Evolutionary conservation across 2,113 vertebrate species (phyloP), one percentile per base, ranked within the genome.

Genomic region (Melanotaenia duboulayi): DNA sequence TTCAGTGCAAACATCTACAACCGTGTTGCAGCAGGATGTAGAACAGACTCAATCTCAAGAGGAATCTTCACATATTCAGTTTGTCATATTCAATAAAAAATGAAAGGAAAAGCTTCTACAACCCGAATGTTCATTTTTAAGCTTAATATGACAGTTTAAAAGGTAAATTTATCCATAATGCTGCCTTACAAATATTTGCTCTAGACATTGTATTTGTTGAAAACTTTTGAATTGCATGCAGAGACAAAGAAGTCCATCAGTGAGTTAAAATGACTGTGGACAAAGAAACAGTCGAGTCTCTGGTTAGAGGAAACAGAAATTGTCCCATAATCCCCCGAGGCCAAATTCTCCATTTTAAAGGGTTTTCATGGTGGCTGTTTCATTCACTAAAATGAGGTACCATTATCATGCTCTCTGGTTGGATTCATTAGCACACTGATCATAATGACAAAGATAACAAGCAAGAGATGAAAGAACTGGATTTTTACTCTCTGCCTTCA

Each of bases 361-460:
- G 24, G 51, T 75, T 77, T 83, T 74, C 69, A 71, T 71, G 62
- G 73, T 48, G 19, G 40, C 72, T 71, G 51, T 76, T 90, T 50
- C 62, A 59, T 61, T 83, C 72, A 39, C 42, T 66, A 32, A 78
- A 87, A 78, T 71, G 71, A 76, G 80, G 73, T 64, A 50, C 44
- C 74, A 80, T 83, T 83, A 76, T 64, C 61, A 46, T 63, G 72
- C 73, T 79, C 71, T 83, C 68, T 80, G 63, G 74, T 87, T 51
- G 65, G 68, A 74, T 77, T 84, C 80, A 87, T 88, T 87, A 82
- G 76, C 54, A 39, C 73, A 50, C 65, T 68, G 81, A 82, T 82
- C 74, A 82, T 80, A 74, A 78, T 83, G 80, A 78, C 83, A 81
- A 74, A 84, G 79, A 87, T 83, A 83, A 81, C 72, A 90, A 89